Percentiles rank a stretch among this genome's conserved stretches.
These are phyloP conservation scores for Limenitis camilla DNA, from an alignment of 2,888 invertebrate species.

Conservation along the genomic window DNA sequence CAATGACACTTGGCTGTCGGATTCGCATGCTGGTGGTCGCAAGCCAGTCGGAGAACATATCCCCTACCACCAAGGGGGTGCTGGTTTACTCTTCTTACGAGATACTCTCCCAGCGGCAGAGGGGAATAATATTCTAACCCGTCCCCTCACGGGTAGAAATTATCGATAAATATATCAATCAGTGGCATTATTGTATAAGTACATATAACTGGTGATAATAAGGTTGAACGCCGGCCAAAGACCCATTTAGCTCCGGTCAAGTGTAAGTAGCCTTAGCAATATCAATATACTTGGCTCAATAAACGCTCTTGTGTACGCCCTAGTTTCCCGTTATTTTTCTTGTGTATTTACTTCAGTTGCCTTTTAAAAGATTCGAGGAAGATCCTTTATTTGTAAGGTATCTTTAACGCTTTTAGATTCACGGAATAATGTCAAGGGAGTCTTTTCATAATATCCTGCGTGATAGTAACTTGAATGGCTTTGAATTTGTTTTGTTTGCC, in stretches of 20 bases:
- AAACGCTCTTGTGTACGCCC: constrained; percentile 17
- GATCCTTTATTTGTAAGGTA: constrained; percentile 16
- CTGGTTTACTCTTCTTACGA: too few species aligned
- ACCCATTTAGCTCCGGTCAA: constrained; percentile 33
- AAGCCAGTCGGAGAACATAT: too few species aligned
- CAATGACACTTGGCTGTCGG: too few species aligned
- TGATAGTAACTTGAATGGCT: too few species aligned
- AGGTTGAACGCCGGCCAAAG: constrained; percentile 31
- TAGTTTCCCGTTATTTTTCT: constrained; percentile 23
- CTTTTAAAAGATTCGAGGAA: constrained; percentile 18
- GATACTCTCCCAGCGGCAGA: too few species aligned
- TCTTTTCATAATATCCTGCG: neutral
- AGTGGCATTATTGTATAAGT: constrained; percentile 10
- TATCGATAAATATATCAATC: constrained; percentile 6
- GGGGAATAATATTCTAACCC: too few species aligned
- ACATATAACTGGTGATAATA: constrained; percentile 21
- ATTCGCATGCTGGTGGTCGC: too few species aligned
- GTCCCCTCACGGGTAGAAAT: too few species aligned
- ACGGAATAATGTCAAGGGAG: neutral
- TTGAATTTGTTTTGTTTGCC: too few species aligned
- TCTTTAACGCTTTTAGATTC: constrained; percentile 9
- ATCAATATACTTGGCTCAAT: constrained; percentile 25
- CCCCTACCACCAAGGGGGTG: too few species aligned
- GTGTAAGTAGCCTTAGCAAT: constrained; percentile 30
- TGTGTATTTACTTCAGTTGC: constrained; percentile 17